Base-by-base conservation (phyloP, 2,888 invertebrate species). In the Mycalesis mineus region DNA sequence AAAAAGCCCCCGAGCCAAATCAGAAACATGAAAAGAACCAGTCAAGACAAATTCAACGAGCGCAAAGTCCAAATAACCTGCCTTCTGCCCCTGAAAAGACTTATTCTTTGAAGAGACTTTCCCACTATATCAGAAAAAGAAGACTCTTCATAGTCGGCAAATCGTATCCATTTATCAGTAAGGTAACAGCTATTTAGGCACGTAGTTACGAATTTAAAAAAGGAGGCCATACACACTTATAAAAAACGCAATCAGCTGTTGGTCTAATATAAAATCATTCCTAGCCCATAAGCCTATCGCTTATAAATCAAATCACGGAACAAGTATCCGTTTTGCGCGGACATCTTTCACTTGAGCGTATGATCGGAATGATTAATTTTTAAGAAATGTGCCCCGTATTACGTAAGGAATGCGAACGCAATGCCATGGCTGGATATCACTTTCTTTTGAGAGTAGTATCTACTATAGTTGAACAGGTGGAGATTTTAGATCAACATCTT, bases 281-380 rank as follows among this genome's bases (percentile, higher is more conserved):
- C 49, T 44, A 42, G 37, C 13, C 47, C 49, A 37, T 36, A 39
- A 17, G 52, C 47, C 49, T 40, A 54, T 67, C 45, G 55, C 47
- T 61, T 66, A 52, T 59, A 41, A 71, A 36, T 33, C 69, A 45
- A 47, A 50, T 66, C 77, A 80, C 80, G 82, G 65, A 61, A 2
- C 62, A 52, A 57, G 82, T 80, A 87, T 88, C 87, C 88, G 88
- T 85, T 83, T 82, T 80, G 77, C 73, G 68, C 70, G 73, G 69
- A 80, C 84, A 87, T 88, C 88, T 88, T 88, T 88, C 88, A 88
- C 88, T 84, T 74, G 60, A 54, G 55, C 55, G 60, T 73, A 74
- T 74, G 86, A 75, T 69, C 65, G 52, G 88, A 82, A 88, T 88
- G 63, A 71, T 70, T 73, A 82, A 77, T 74, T 69, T 66, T 68